Percentiles rank a stretch among this genome's conserved stretches.
Evolutionary conservation across 1,140 invertebrate species (phyloP).

Genomic region (Brevipalpus yothersi): DNA sequence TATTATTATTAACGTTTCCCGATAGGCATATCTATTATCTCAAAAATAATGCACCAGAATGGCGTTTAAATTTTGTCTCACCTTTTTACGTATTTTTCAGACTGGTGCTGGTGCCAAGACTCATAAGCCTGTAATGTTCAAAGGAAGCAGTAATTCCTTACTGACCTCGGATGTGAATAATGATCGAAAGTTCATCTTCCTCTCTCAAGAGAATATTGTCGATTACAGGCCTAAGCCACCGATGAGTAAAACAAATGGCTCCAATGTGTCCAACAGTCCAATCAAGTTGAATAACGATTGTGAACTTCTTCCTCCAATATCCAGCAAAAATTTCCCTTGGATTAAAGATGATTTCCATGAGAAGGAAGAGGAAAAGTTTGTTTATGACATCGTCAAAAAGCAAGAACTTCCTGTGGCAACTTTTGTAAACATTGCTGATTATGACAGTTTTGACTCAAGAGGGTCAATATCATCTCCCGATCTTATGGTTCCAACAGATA

Average conservation of each 20-base stretch:
- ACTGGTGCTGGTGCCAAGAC: slow-evolving; percentile 36
- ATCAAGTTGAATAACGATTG: background rate
- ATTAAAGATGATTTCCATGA: background rate
- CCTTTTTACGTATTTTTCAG: slow-evolving; percentile 3
- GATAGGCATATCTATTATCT: too few relatives aligned
- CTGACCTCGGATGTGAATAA: slow-evolving; percentile 38
- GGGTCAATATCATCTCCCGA: background rate
- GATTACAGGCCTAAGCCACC: slow-evolving; percentile 33
- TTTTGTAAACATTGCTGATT: background rate
- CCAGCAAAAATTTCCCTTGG: background rate
- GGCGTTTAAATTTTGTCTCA: background rate
- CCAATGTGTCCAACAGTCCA: background rate
- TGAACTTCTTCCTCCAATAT: background rate
- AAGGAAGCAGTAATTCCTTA: slow-evolving; percentile 22
- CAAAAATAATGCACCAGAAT: background rate
- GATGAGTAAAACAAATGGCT: background rate
- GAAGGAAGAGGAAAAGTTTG: background rate
- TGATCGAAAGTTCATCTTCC: slow-evolving; percentile 55
- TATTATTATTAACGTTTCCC: background rate
- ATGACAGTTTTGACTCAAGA: background rate
- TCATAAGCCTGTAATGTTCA: slow-evolving; percentile 38
- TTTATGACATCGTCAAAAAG: background rate
- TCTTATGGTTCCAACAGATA: background rate
- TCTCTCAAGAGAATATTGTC: slow-evolving; percentile 50
- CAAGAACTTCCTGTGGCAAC: background rate